These are phyloP conservation scores for Thymelicus lineola DNA, from an alignment of 2,888 invertebrate genomes.

Conservation along the genomic window DNA sequence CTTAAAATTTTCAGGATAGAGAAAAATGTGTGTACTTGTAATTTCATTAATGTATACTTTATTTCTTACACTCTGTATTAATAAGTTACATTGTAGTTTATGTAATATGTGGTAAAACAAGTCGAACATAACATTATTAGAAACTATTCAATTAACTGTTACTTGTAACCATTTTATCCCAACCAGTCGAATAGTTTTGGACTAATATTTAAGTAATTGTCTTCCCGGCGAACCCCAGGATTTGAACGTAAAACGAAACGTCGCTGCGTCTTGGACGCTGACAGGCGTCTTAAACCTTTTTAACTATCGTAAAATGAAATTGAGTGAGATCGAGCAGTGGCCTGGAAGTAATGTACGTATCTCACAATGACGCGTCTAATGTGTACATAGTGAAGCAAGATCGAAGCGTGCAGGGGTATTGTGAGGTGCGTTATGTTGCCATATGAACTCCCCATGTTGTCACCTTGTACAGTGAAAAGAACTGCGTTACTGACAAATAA, in stretches of 20 bases:
- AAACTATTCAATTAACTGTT: no score
- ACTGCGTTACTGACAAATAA: constrained; percentile 68
- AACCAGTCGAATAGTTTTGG: background rate
- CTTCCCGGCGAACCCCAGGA: background rate
- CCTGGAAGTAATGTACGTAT: constrained; percentile 33
- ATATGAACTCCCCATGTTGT: constrained; percentile 36
- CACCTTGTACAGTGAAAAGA: constrained; percentile 48
- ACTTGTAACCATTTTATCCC: background rate
- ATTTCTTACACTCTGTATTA: no score
- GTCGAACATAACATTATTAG: no score
- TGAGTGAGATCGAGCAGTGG: constrained; percentile 53
- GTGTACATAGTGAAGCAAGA: constrained; percentile 46
- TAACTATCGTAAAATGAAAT: constrained; percentile 41
- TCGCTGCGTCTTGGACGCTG: background rate
- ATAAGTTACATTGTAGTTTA: no score
- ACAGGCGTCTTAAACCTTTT: background rate
- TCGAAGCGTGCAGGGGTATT: constrained; percentile 19
- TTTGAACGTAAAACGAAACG: constrained; percentile 7
- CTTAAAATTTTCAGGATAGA: no score
- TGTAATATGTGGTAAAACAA: no score
- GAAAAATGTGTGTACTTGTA: no score
- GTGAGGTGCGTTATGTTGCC: constrained; percentile 38
- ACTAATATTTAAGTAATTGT: background rate
- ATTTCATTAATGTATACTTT: no score
- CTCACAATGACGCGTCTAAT: constrained; percentile 51